Conservation (phyloP, 2,113 vertebrate genomes). For the Pygoscelis antarcticus region DNA sequence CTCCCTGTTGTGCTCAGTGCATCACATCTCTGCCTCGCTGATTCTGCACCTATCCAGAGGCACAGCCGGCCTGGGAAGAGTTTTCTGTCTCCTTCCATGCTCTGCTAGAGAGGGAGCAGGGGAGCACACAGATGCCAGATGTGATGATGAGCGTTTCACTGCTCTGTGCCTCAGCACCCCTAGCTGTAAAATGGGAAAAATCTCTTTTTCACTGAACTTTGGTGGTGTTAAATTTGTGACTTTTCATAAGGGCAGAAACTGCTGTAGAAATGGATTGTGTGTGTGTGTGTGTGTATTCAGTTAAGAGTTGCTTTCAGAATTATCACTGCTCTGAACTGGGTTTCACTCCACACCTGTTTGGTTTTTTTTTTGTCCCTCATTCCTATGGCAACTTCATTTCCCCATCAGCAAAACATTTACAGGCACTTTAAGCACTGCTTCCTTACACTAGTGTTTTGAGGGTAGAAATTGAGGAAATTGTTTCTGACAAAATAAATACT, state of each 20-base stretch:
- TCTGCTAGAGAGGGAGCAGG: background rate
- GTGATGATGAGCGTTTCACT: background rate
- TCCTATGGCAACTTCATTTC: background rate
- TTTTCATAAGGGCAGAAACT: background rate
- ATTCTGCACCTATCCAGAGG: background rate
- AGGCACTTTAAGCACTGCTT: background rate
- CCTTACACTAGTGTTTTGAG: background rate
- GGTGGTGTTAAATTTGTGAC: background rate
- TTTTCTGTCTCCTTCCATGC: background rate
- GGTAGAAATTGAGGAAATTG: background rate
- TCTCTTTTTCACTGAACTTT: background rate
- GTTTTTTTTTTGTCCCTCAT: background rate
- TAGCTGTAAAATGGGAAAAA: background rate
- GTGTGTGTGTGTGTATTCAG: background rate
- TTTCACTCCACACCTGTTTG: fast-evolving
- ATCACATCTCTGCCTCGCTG: background rate
- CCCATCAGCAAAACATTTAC: background rate
- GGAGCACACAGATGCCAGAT: too few species aligned
- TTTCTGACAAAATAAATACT: background rate
- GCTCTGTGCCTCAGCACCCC: background rate
- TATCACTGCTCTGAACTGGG: background rate
- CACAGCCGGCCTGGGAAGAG: background rate
- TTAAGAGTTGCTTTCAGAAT: background rate
- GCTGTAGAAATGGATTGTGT: background rate
- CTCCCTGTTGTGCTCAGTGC: background rate